Evolutionary conservation across 2,797 vertebrate genomes (phyloP).

Genomic region (Melanotaenia boesemani): DNA sequence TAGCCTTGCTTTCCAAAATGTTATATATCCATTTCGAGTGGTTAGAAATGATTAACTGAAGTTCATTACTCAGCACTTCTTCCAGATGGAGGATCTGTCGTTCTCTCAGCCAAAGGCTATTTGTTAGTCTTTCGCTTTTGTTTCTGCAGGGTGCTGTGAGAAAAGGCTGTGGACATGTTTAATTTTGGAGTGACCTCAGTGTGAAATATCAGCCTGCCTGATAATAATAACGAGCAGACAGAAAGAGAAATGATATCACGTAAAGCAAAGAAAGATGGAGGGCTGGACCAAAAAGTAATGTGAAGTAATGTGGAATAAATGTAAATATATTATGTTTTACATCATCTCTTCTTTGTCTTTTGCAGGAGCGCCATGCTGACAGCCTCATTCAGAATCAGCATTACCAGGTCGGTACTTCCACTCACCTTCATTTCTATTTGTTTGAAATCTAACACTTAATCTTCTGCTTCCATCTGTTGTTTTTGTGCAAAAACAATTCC

Average conservation of each 20-base stretch:
- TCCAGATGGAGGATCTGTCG: constrained; percentile 8
- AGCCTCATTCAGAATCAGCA: constrained; percentile 96
- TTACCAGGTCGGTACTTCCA: constrained; percentile 87
- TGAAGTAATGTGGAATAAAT: not conserved
- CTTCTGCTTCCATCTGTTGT: not conserved
- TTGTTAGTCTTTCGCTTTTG: not conserved
- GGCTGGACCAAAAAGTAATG: not conserved
- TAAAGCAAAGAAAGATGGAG: not conserved
- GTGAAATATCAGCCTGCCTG: constrained; percentile 16
- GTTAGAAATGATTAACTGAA: constrained; percentile 17
- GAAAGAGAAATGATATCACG: not conserved
- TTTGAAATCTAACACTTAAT: not conserved
- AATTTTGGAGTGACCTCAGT: not conserved
- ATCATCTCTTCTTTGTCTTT: constrained; percentile 48
- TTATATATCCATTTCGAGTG: not conserved
- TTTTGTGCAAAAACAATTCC: not conserved
- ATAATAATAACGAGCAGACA: not conserved
- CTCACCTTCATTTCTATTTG: not conserved
- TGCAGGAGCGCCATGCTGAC: constrained; percentile 93
- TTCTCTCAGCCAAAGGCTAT: constrained; percentile 10
- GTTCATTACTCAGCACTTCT: constrained; percentile 27
- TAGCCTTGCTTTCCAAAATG: not conserved
- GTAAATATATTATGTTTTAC: not conserved
- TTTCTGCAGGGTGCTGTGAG: not conserved
- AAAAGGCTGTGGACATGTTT: not conserved